Evolutionary conservation across 2,888 invertebrate genomes (phyloP), one percentile per base, ranked within the genome.

Genomic region (Lycophotia porphyrea): DNA sequence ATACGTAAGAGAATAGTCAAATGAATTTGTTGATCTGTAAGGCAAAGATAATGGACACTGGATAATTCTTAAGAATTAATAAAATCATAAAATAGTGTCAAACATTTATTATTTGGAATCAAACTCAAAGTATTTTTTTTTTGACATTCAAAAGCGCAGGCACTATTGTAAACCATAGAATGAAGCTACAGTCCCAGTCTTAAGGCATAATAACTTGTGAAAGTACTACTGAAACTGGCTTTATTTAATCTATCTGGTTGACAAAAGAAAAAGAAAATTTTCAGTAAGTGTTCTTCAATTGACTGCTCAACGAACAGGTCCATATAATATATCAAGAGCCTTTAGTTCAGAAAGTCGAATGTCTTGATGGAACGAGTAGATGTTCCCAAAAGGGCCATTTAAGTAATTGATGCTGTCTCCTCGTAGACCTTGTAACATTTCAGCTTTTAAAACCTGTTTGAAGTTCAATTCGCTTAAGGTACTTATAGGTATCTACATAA

Each of bases 371-470:
- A 75, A 72, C 71, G 61, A 71, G 69, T 36, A 11, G 47, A 36
- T 71, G 52, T 58, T 44, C 84, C 66, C 76, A 49, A 71, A 72
- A 66, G 63, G 31, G 36, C 24, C 44, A 44, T 80, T 75, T 39
- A 72, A 72, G 67, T 81, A 74, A 81, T 76, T 74, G 69, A 76
- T 77, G 70, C 18, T 61, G 55, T 72, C 55, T 63, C 64, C 61
- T 71, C 39, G 63, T 15, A 39, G 31, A 60, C 80, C 78, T 80
- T 74, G 75, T 75, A 44, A 55, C 49, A 65, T 42, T 71, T 27
- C 39, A 36, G 55, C 61, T 72, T 67, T 68, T 15, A 42, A 65
- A 77, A 76, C 76, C 36, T 58, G 47, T 67, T 58, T 55, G 27
- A 64, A 64, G 24, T 73, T 34, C 34, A 55, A 42, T 55, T 58